Percentiles rank a stretch among this genome's conserved stretches.
phyloP scores from a whole-genome alignment of 2,797 vertebrate genomes.

The Sparus aurata region DNA sequence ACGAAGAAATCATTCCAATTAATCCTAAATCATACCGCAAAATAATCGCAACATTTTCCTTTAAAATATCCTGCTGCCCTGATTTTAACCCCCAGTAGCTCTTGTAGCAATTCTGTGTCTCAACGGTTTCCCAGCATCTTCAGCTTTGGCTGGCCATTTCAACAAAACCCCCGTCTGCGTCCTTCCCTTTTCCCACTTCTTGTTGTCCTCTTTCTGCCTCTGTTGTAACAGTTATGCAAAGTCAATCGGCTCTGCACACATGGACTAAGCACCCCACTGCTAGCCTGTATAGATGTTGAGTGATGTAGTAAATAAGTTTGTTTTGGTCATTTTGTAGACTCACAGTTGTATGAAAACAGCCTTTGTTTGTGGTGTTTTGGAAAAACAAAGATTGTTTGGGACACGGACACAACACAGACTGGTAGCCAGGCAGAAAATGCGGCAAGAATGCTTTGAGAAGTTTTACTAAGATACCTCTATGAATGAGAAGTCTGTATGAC shows the following conservation, averaged over 20 bases:
- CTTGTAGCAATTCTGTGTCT: conserved; percentile 18
- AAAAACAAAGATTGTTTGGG: conserved; percentile 8
- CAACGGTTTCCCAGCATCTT: conserved; percentile 18
- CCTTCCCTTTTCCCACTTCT: conserved; percentile 27
- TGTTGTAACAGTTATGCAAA: conserved; percentile 55
- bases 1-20: no score
- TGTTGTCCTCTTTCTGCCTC: conserved; percentile 19
- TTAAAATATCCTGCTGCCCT: no score
- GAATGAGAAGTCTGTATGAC: background rate
- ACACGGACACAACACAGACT: conserved; percentile 4
- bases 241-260: conserved; percentile 17
- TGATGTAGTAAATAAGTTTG: background rate
- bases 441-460: conserved; percentile 3
- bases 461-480: background rate
- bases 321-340: background rate
- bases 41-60: no score
- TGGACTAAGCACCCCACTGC: background rate
- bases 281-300: background rate
- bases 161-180: conserved; percentile 12
- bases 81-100: conserved; percentile 4
- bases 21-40: no score
- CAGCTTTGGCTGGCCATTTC: conserved; percentile 34
- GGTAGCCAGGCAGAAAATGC: background rate
- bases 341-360: background rate
- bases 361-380: background rate